Conservation (phyloP, 53 echinoderm and acorn worm species). For the Astropecten irregularis region DNA sequence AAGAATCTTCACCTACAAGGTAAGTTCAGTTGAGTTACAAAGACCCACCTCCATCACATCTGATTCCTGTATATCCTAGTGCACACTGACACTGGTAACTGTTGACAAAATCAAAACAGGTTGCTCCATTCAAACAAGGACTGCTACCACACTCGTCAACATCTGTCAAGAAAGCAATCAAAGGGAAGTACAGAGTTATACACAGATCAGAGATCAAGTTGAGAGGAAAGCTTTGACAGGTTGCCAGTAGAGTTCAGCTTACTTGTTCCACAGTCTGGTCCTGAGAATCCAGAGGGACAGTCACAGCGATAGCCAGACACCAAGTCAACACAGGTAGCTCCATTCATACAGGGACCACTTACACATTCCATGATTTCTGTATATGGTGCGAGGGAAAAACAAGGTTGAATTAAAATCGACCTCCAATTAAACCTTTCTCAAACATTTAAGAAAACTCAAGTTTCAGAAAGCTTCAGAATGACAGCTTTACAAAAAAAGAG, state of each 20-base stretch:
- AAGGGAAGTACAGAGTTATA: background rate
- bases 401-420: background rate
- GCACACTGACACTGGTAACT: slow-evolving; percentile 36
- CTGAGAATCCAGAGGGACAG: slow-evolving; percentile 8
- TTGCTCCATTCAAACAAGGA: slow-evolving; percentile 64
- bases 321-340: slow-evolving; percentile 33
- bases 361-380: slow-evolving; percentile 28
- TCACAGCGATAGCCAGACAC: slow-evolving; percentile 21
- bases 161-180: background rate
- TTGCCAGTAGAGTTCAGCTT: slow-evolving; percentile 10
- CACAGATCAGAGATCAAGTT: too few relatives aligned
- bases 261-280: slow-evolving; percentile 19
- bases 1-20: too few relatives aligned
- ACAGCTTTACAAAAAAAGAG: too few relatives aligned
- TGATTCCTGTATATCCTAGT: slow-evolving; percentile 36
- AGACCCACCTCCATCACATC: slow-evolving; percentile 45
- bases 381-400: too few relatives aligned
- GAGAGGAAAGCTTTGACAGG: too few relatives aligned
- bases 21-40: too few relatives aligned
- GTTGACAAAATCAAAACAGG: slow-evolving; percentile 8
- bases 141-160: slow-evolving; percentile 10
- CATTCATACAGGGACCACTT: slow-evolving; percentile 35
- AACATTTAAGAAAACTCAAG: too few relatives aligned
- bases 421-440: too few relatives aligned
- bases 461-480: too few relatives aligned